phyloP scores from a whole-genome alignment of 2,888 invertebrate species.

The Gymnoscelis rufifasciata region DNA sequence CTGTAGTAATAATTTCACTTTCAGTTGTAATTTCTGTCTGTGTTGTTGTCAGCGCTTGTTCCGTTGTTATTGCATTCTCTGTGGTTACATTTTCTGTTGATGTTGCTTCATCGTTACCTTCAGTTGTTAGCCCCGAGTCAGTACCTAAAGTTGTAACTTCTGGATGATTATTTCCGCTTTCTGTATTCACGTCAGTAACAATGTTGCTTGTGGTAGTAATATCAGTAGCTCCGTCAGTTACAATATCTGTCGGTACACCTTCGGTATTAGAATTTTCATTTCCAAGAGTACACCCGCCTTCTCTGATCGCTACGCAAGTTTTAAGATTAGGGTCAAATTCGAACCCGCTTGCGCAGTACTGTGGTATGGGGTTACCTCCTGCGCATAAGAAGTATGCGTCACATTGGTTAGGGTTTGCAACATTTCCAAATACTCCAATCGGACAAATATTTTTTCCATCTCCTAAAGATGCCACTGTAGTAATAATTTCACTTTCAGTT shows the following conservation, averaged over 20 bases:
- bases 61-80: too few relatives aligned
- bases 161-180: not conserved
- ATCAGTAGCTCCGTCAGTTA: not conserved
- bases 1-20: not conserved
- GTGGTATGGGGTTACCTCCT: too few relatives aligned
- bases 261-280: not conserved
- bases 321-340: slow-evolving; percentile 18
- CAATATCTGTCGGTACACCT: not conserved
- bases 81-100: not conserved
- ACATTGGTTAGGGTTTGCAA: too few relatives aligned
- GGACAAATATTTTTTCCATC: too few relatives aligned
- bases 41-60: not conserved
- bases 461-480: not conserved
- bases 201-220: too few relatives aligned
- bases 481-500: not conserved
- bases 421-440: too few relatives aligned
- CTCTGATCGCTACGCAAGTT: too few relatives aligned
- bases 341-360: slow-evolving; percentile 30
- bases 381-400: too few relatives aligned
- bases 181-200: not conserved
- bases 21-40: not conserved
- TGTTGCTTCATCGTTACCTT: not conserved
- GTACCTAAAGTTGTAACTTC: not conserved
- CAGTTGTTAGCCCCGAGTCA: not conserved
- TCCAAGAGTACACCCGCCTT: not conserved